These are phyloP conservation scores for Porites lobata DNA, from an alignment of 92 coral and sea anemone species.

Conservation along the genomic window DNA sequence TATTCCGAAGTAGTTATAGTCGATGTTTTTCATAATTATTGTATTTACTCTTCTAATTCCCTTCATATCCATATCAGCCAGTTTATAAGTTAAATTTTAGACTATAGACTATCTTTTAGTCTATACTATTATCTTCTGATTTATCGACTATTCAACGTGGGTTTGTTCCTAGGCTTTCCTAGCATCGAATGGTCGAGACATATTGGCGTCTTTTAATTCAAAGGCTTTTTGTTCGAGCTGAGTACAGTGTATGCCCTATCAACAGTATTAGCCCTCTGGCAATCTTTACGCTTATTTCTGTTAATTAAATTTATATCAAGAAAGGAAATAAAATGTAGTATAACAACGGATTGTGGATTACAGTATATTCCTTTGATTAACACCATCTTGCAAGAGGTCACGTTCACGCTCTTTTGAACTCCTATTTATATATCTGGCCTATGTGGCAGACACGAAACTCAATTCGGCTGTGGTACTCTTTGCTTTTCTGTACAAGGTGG, in stretches of 20 bases:
- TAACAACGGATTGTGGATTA: neutral
- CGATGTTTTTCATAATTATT: no score
- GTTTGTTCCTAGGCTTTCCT: neutral
- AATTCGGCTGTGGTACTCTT: no score
- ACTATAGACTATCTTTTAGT: no score
- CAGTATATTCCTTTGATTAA: neutral
- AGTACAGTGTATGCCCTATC: neutral
- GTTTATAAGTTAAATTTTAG: no score
- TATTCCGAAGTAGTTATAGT: no score
- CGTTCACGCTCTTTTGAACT: no score
- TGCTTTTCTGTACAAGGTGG: no score
- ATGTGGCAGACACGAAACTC: neutral
- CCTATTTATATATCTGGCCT: no score
- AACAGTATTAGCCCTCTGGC: neutral
- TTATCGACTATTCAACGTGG: neutral
- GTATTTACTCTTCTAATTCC: no score
- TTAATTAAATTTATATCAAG: neutral
- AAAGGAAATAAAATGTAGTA: neutral
- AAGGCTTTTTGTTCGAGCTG: neutral
- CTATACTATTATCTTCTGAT: no score
- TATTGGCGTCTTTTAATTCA: conserved; percentile 11
- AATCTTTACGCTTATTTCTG: neutral
- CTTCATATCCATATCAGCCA: no score
- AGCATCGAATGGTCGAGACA: conserved; percentile 12
- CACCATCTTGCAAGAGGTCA: no score